Base-by-base conservation (phyloP, 2,113 vertebrate species). In the Salminus brasiliensis region DNA sequence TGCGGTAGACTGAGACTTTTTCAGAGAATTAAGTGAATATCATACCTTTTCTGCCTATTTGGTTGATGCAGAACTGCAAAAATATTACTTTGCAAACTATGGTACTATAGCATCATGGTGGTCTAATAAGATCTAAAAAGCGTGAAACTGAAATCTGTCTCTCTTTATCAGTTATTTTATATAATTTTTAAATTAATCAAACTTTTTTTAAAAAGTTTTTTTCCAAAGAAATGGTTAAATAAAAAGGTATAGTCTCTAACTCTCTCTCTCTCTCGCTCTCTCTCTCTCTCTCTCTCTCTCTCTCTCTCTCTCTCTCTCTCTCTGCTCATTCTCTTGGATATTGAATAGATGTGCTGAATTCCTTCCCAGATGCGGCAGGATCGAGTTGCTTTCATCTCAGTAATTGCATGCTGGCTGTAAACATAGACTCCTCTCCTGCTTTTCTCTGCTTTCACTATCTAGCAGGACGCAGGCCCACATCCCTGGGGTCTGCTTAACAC, bases 321-420 rank as follows among this genome's bases (percentile, higher is more conserved):
- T 5, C 72, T 77, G n/a, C 72, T 72, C 69, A 21, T 76, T 43
- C 49, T 83, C 74, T 53, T 45, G 23, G 62, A 66, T 55, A 72
- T 73, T 79, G 69, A 72, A 72, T 66, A 55, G 60, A 41, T 43
- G 62, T 25, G 60, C 70, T 53, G 59, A 79, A 65, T 80, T 76
- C 74, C 65, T 80, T 76, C 74, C 65, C 69, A 53, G 62, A 80
- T 72, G 72, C 43, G 23, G 25, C 74, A 47, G 73, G 69, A 79
- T 79, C 71, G 47, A 72, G 78, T 79, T 80, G 74, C 73, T 76
- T 80, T 80, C 55, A 80, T 80, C 69, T 79, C 60, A 55, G 78
- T 79, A 79, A 79, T 79, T 59, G 65, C 63, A 62, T 25, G 30
- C 73, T 76, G 78, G 69, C 67, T 47, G 74, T 73, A 83, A 80